Evolutionary conservation across 1,140 invertebrate species (phyloP).

Genomic region (Ceratosolen fusciceps): DNA sequence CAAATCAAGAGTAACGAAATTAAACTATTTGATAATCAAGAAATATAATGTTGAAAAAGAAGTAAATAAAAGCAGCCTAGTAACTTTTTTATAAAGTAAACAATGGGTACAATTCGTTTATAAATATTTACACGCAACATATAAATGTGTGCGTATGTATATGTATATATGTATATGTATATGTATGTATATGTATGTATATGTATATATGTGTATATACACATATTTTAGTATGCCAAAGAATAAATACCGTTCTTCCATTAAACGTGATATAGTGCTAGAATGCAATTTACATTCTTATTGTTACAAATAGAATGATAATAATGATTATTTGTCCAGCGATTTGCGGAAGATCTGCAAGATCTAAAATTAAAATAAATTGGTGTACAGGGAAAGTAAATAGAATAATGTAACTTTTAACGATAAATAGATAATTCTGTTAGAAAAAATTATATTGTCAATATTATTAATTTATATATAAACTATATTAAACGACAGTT

Average conservation of each 20-base stretch:
- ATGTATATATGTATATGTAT: background rate
- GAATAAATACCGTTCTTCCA: constrained; percentile 36
- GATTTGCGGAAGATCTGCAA: background rate
- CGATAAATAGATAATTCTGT: background rate
- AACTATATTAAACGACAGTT: background rate
- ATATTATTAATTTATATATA: background rate
- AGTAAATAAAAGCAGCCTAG: background rate
- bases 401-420: constrained; percentile 12
- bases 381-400: background rate
- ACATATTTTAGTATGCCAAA: constrained; percentile 33
- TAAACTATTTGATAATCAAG: background rate
- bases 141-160: background rate
- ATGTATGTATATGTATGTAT: constrained; percentile 13
- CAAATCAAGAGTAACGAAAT: background rate
- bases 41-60: constrained; percentile 5
- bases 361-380: background rate
- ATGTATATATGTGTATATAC: constrained; percentile 7
- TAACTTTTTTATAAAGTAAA: background rate
- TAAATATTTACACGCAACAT: constrained; percentile 6
- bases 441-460: background rate
- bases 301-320: background rate
- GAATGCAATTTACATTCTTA: constrained; percentile 26
- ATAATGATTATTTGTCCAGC: background rate
- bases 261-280: constrained; percentile 9
- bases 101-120: background rate